Evolutionary conservation across 2,797 vertebrate species (phyloP).

Genomic region (Hoplostethus atlanticus): DNA sequence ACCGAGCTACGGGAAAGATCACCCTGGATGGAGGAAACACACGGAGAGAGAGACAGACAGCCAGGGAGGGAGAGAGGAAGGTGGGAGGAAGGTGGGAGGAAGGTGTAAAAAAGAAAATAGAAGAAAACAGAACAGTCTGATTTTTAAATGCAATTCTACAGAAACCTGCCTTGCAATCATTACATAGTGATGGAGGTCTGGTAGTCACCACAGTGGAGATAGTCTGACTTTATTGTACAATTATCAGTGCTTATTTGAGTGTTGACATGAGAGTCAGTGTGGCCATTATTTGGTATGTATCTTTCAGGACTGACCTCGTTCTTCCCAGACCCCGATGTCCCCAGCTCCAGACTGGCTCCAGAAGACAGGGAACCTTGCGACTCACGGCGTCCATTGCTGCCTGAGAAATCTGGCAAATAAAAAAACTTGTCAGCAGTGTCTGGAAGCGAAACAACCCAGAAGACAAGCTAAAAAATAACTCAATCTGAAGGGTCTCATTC

Average conservation of each 20-base stretch:
- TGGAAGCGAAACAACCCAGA: background rate
- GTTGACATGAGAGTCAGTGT: background rate
- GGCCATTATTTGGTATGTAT: background rate
- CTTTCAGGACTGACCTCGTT: conserved; percentile 82
- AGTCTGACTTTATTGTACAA: background rate
- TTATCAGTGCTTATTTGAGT: background rate
- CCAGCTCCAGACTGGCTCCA: conserved; percentile 94
- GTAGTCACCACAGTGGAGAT: too few species aligned
- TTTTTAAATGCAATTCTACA: background rate
- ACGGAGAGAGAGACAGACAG: conserved; percentile 5
- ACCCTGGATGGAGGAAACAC: conserved; percentile 75
- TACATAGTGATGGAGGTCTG: too few species aligned
- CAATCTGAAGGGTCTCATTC: background rate
- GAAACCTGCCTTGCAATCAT: too few species aligned
- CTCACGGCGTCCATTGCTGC: conserved; percentile 92
- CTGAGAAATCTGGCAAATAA: conserved; percentile 84
- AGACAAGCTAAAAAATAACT: background rate
- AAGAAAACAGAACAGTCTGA: background rate
- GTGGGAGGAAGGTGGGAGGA: conserved; percentile 9
- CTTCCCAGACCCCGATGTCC: conserved; percentile 84
- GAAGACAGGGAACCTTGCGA: conserved; percentile 97
- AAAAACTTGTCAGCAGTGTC: background rate
- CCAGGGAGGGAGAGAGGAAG: conserved; percentile 10
- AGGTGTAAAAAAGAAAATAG: background rate
- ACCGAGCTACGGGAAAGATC: conserved; percentile 84